Conservation (phyloP, 2,888 invertebrate genomes). For the Leptarthrus brevirostris region DNA sequence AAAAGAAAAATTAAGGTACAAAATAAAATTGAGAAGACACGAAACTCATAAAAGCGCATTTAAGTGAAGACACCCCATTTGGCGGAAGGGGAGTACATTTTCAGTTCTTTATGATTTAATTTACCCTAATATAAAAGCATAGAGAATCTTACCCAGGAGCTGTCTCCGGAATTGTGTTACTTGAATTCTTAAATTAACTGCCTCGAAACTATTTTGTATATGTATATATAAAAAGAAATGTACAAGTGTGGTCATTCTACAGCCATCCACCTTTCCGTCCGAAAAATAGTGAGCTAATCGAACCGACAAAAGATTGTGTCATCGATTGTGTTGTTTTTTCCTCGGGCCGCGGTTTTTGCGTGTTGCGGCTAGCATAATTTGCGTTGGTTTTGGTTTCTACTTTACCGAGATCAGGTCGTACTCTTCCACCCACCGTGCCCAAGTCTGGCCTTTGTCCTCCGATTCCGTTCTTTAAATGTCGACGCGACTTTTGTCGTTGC, state of each 20-base stretch:
- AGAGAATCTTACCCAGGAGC: neutral
- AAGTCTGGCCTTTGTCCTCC: slow-evolving; percentile 71
- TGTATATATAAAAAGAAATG: slow-evolving; percentile 19
- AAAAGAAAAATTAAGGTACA: slow-evolving; percentile 19
- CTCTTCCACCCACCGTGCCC: slow-evolving; percentile 69
- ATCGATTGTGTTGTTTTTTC: slow-evolving; percentile 51
- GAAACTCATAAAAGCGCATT: slow-evolving; percentile 28
- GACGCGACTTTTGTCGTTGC: slow-evolving; percentile 69
- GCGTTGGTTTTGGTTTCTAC: slow-evolving; percentile 55
- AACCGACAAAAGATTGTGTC: slow-evolving; percentile 74
- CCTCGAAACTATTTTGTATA: slow-evolving; percentile 7
- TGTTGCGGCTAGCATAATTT: slow-evolving; percentile 56
- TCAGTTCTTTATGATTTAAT: slow-evolving; percentile 17
- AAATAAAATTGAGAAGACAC: slow-evolving; percentile 37
- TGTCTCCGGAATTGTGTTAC: slow-evolving; percentile 14
- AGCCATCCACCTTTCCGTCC: slow-evolving; percentile 87
- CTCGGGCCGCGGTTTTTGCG: slow-evolving; percentile 50
- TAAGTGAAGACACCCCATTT: slow-evolving; percentile 1
- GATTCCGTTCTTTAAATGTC: slow-evolving; percentile 68
- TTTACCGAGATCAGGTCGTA: slow-evolving; percentile 62
- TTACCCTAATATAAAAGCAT: slow-evolving; percentile 25
- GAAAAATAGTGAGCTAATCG: slow-evolving; percentile 82
- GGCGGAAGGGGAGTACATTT: slow-evolving; percentile 7
- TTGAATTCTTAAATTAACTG: slow-evolving; percentile 16
- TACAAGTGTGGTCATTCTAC: slow-evolving; percentile 64